Conservation (phyloP, 2,888 invertebrate genomes). For the Pecten maximus region DNA sequence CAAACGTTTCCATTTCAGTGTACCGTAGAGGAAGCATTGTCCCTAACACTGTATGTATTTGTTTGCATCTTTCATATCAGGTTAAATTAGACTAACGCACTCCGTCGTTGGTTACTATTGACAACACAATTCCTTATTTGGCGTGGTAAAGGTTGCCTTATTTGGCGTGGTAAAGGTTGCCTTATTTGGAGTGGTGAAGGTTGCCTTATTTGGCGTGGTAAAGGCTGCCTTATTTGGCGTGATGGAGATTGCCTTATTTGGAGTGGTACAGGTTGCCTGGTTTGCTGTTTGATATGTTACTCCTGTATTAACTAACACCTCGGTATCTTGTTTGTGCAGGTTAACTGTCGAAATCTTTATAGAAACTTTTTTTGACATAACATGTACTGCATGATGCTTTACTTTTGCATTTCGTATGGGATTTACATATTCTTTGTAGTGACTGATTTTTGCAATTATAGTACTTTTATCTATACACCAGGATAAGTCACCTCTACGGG, state of each 20-base stretch:
- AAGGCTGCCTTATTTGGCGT: neutral
- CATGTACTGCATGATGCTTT: neutral
- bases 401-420: neutral
- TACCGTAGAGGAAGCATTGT: neutral
- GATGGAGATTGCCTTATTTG: neutral
- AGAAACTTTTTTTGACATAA: neutral
- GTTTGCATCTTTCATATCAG: neutral
- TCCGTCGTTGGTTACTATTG: neutral
- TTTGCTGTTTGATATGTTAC: neutral
- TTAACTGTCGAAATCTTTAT: neutral
- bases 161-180: neutral
- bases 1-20: conserved; percentile 24
- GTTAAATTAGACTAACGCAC: neutral
- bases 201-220: neutral
- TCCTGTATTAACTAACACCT: neutral
- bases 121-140: neutral
- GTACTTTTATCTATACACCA: too few relatives aligned
- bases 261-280: neutral
- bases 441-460: neutral
- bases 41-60: neutral
- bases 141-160: neutral
- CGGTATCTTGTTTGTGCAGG: neutral
- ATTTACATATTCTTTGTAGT: neutral
- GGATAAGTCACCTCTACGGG: too few relatives aligned
- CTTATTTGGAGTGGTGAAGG: neutral